Percentiles rank a stretch among this genome's conserved stretches.
phyloP scores from a whole-genome alignment of 1,140 invertebrate genomes.

The Euura lappo region DNA sequence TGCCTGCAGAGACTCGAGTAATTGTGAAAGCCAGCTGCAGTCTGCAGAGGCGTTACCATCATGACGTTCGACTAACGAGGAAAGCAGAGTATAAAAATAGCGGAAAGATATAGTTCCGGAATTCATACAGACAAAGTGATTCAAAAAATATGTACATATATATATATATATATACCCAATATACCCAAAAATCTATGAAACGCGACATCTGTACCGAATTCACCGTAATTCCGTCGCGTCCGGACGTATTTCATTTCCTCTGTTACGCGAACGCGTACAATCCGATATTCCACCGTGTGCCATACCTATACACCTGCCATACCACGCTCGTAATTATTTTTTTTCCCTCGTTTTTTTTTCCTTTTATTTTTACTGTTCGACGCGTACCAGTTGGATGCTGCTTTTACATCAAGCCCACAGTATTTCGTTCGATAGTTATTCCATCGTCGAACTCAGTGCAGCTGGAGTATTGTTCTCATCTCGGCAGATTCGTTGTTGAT shows the following conservation, averaged over 20 bases:
- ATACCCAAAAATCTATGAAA: background rate
- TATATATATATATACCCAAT: background rate
- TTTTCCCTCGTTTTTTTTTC: background rate
- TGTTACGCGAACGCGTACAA: conserved; percentile 1
- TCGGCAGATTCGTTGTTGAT: conserved; percentile 5
- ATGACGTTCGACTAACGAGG: no score
- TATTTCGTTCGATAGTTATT: background rate
- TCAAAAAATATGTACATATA: background rate
- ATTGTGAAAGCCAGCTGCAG: background rate
- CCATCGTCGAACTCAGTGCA: background rate
- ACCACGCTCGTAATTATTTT: background rate
- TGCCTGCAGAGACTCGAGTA: no score
- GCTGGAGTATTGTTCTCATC: background rate
- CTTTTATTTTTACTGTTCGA: background rate
- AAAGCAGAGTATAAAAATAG: no score
- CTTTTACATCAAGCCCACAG: conserved; percentile 1
- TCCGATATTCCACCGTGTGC: background rate
- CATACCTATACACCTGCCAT: background rate
- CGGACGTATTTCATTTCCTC: conserved; percentile 4
- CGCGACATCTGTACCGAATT: background rate
- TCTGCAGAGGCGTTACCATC: no score
- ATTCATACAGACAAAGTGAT: background rate
- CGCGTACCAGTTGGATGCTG: conserved; percentile 3
- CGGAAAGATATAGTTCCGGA: no score
- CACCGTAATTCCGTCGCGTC: background rate